A percentile compares a stretch with the other conserved stretches of the same genome.
Evolutionary conservation across 2,797 vertebrate genomes (phyloP).

Genomic region (Morelia viridis): DNA sequence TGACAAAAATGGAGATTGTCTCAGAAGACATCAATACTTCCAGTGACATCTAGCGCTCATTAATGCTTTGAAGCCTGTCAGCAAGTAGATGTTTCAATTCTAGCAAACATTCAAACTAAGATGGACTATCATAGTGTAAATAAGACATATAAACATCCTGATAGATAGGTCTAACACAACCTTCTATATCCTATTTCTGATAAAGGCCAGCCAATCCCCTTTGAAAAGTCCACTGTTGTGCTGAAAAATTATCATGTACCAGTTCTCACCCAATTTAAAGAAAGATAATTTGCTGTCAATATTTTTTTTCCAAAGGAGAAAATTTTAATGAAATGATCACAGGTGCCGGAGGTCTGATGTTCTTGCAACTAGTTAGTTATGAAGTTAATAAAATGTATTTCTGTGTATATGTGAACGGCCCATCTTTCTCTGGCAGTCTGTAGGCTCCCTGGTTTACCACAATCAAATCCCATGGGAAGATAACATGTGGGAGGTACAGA

Average conservation of each 20-base stretch:
- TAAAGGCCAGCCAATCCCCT: no score
- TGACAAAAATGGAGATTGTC: not conserved
- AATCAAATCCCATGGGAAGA: not conserved
- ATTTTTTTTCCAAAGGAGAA: not conserved
- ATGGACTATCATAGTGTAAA: not conserved
- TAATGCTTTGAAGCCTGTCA: not conserved
- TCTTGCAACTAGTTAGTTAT: not conserved
- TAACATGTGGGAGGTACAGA: not conserved
- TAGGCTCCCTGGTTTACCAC: not conserved
- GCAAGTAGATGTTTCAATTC: not conserved
- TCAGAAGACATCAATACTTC: not conserved
- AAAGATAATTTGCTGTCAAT: not conserved
- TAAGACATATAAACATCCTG: not conserved
- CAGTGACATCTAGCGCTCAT: not conserved
- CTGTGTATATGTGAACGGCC: not conserved
- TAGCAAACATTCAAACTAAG: not conserved
- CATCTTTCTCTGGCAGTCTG: not conserved
- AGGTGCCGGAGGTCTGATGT: not conserved
- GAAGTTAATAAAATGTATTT: not conserved
- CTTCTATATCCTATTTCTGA: no score
- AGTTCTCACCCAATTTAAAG: not conserved
- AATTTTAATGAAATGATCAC: not conserved
- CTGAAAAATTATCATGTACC: not conserved
- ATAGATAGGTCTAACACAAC: not conserved
- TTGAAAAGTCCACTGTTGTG: not conserved